Conservation (phyloP, 1,140 invertebrate genomes). For the Centruroides vittatus region DNA sequence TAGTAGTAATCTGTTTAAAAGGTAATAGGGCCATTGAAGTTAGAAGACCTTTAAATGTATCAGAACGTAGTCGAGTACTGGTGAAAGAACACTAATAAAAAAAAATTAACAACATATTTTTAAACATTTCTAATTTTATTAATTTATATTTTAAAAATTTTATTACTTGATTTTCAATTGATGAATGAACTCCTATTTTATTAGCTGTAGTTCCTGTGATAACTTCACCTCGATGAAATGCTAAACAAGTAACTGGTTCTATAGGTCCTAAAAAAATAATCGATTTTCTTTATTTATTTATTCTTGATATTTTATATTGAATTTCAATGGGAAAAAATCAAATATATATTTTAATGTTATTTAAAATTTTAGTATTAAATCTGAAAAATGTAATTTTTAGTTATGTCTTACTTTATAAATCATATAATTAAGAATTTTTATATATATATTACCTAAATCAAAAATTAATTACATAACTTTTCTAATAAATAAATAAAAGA, state of each 20-base stretch:
- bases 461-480: too few relatives aligned
- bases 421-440: too few relatives aligned
- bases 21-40: conserved; percentile 77
- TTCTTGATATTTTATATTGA: neutral
- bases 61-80: conserved; percentile 67
- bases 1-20: conserved; percentile 68
- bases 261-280: conserved; percentile 46
- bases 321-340: too few relatives aligned
- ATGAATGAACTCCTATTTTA: conserved; percentile 72
- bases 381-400: too few relatives aligned
- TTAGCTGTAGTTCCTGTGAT: conserved; percentile 47
- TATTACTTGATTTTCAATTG: conserved; percentile 37
- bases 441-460: too few relatives aligned
- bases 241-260: conserved; percentile 81
- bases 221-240: conserved; percentile 56
- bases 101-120: neutral
- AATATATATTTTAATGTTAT: too few relatives aligned
- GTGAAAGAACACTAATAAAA: conserved; percentile 52
- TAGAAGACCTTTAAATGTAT: conserved; percentile 78
- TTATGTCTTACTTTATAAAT: too few relatives aligned
- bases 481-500: too few relatives aligned
- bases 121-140: neutral
- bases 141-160: neutral
- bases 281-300: conserved; percentile 1
- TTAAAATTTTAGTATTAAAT: too few relatives aligned